Evolutionary conservation across 2,888 invertebrate species (phyloP), one percentile per base, ranked within the genome.

Genomic region (Lymantria dispar): DNA sequence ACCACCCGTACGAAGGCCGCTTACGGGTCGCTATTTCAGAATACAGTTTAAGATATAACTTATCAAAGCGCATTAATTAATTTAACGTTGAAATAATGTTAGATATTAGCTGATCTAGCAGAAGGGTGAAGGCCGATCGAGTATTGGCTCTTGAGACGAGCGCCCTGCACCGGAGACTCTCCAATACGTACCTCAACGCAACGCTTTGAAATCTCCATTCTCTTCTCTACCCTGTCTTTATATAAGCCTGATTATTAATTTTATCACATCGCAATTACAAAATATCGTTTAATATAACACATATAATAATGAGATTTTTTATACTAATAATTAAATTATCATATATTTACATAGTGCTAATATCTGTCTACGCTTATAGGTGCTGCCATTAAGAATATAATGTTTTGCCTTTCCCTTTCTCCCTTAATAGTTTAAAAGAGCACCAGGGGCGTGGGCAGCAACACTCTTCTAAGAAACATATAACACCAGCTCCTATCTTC

Each of bases 111-210:
- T 68, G 75, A 71, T 67, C 67, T 68, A 60, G 62, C 58, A 57
- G 37, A 47, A 47, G 53, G 47, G 51, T 55, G 60, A 62, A 68
- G 72, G 75, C 68, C 72, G 68, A 83, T 84, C 78, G 69, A 88
- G 87, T 79, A 80, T 79, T 78, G 72, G 81, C 72, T 74, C 89
- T 88, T 64, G 75, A 87, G 79, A 83, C 80, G 62, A 84, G 84
- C 78, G 78, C 83, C 70, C 78, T 81, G 80, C 76, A 78, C 63
- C 74, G 50, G 74, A 85, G 84, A 75, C 78, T 68, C 71, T 76
- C 76, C 65, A 76, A 52, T 74, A 73, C 57, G 31, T 67, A 71
- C 64, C 71, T 70, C 64, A n/a, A n/a, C n/a, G 59, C 54, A 47
- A 56, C 47, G 68, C 73, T 70, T 72, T 73, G 67, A 68, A 67